Percentiles rank a stretch among this genome's conserved stretches.
Conservation (phyloP, 30 jellyfish, hydroid and myxozoan genomes). For the Pelagia noctiluca region DNA sequence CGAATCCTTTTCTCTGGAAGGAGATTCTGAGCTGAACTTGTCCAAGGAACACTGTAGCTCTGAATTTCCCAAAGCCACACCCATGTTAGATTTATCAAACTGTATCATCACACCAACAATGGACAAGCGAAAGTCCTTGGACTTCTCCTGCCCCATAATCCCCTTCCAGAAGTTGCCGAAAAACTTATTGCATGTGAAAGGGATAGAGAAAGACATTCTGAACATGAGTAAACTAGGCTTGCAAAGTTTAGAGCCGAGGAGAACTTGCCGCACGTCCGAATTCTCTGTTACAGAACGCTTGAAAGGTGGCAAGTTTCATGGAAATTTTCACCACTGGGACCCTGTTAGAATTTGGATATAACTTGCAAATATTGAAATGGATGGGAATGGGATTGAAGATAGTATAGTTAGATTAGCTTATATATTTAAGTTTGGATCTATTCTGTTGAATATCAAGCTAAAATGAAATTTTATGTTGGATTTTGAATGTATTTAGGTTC, state of each 20-base stretch:
- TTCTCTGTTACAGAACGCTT: constrained; percentile 32
- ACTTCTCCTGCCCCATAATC: neutral
- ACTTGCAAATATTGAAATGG: too few species aligned
- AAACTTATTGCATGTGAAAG: constrained; percentile 24
- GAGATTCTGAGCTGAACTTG: neutral
- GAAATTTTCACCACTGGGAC: constrained; percentile 74
- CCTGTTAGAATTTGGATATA: constrained; percentile 69
- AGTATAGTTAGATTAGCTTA: too few species aligned
- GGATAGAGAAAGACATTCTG: constrained; percentile 23
- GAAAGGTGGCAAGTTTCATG: constrained; percentile 36
- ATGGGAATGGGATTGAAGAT: too few species aligned
- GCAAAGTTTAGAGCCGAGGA: constrained; percentile 11
- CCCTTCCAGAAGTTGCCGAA: constrained; percentile 16
- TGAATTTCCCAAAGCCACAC: constrained; percentile 72
- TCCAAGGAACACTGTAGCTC: constrained; percentile 67
- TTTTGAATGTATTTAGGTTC: too few species aligned
- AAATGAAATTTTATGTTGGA: too few species aligned
- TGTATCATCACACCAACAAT: constrained; percentile 12
- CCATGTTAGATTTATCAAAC: constrained; percentile 62
- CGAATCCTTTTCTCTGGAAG: constrained; percentile 10
- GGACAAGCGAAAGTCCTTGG: neutral
- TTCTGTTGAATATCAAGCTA: too few species aligned
- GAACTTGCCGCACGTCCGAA: constrained; percentile 57
- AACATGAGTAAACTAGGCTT: constrained; percentile 30
- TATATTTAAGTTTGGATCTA: too few species aligned